These are phyloP conservation scores for Microchrysa polita DNA, from an alignment of 2,888 invertebrate species.

Conservation along the genomic window DNA sequence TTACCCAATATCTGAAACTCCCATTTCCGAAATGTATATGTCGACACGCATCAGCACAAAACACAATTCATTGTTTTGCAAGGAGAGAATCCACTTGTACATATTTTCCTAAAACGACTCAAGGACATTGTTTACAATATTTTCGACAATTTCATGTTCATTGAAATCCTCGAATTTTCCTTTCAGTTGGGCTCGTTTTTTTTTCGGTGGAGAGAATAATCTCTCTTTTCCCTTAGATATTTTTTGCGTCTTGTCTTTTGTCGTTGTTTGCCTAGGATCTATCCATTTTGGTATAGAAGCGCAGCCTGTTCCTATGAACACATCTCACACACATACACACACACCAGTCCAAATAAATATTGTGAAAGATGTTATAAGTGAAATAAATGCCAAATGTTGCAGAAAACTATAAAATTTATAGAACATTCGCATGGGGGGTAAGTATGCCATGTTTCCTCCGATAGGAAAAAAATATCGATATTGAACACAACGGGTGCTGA, in stretches of 20 bases:
- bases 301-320: background rate
- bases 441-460: slow-evolving; percentile 23
- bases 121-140: slow-evolving; percentile 38
- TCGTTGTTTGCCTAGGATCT: background rate
- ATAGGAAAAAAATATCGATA: background rate
- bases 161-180: slow-evolving; percentile 26
- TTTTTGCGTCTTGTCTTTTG: background rate
- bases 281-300: background rate
- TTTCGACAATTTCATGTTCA: slow-evolving; percentile 27
- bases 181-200: background rate
- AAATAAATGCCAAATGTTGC: slow-evolving; percentile 46
- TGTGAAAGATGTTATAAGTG: slow-evolving; percentile 32
- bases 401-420: slow-evolving; percentile 45
- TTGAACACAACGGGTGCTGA: background rate
- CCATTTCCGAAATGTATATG: slow-evolving; percentile 10
- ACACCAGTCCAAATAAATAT: slow-evolving; percentile 16
- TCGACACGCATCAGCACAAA: slow-evolving; percentile 35
- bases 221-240: background rate
- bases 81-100: background rate
- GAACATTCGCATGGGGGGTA: slow-evolving; percentile 26
- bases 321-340: too few relatives aligned
- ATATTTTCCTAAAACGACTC: slow-evolving; percentile 26
- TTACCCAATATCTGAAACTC: background rate
- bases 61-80: slow-evolving; percentile 22
- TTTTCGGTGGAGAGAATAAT: slow-evolving; percentile 1